Evolutionary conservation across 2,888 invertebrate species (phyloP).

Genomic region (Pammene fasciana): DNA sequence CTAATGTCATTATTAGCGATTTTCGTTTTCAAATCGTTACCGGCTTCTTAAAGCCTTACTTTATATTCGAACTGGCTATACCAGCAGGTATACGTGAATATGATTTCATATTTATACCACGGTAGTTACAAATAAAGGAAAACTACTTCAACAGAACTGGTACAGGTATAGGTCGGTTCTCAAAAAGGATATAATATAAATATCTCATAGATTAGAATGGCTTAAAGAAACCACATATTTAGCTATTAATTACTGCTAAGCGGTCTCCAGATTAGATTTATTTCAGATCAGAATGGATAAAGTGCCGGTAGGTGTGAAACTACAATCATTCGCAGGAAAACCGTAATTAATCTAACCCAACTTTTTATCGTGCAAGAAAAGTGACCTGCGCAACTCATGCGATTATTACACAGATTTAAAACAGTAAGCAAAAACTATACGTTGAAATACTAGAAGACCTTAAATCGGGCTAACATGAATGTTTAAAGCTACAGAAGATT

Average conservation of each 20-base stretch:
- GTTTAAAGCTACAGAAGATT: no score
- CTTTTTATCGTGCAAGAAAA: slow-evolving; percentile 26
- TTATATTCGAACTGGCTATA: no score
- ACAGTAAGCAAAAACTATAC: slow-evolving; percentile 7
- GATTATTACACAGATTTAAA: slow-evolving; percentile 11
- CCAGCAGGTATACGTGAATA: no score
- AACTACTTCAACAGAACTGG: background rate
- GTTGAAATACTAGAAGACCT: background rate
- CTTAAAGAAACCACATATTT: slow-evolving; percentile 1
- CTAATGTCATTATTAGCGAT: no score
- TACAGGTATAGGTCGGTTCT: background rate
- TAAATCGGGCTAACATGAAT: no score
- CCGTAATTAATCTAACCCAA: slow-evolving; percentile 38
- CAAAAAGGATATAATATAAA: slow-evolving; percentile 6
- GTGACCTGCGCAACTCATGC: slow-evolving; percentile 27
- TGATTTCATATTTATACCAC: no score
- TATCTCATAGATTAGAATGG: background rate
- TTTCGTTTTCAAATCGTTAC: no score
- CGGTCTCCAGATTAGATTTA: slow-evolving; percentile 21
- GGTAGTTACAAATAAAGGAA: no score
- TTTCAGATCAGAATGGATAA: slow-evolving; percentile 14
- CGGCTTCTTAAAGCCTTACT: no score
- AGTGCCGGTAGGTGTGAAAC: slow-evolving; percentile 34
- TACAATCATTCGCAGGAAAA: slow-evolving; percentile 37
- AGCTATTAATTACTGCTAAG: slow-evolving; percentile 25